Base-by-base conservation (phyloP, 2,113 vertebrate genomes). In the Aegithalos caudatus region DNA sequence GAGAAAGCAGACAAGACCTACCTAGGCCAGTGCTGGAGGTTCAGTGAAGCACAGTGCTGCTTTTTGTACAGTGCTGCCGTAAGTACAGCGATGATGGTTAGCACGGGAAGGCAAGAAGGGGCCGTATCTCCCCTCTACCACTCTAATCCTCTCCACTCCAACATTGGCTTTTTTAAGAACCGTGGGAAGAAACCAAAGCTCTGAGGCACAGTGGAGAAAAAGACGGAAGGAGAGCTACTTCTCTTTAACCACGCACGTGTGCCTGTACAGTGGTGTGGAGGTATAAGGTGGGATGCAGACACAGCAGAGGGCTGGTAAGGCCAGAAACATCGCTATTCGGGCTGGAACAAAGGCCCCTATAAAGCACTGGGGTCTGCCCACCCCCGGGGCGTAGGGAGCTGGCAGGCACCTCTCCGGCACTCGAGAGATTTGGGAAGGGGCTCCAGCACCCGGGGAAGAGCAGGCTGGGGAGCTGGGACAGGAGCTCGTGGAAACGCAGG, bases 341-440 rank as follows among this genome's bases (percentile, higher is more conserved):
- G 21, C 16, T 8, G 25, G 58, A 70, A 96, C 95, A 95, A 94
- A 95, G 77, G 53, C 67, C 24, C 28, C n/a, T 14, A 8, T 9
- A n/a, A 72, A 72, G 48, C 71, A n/a, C 50, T 1, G 23, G 25
- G 40, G n/a, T 31, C 14, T 48, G 66, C 9, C 44, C 58, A 28
- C 2, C 9, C 31, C 37, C 7, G 20, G 9, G 67, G 24, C 22
- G 3, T 0, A 21, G 13, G 4, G 62, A 17, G 27, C 47, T 22
- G 22, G 21, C 40, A 69, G 38, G 13, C 53, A 50, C 8, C 51
- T 40, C 65, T 29, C 31, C n/a, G 15, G 42, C 20, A 24, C 28
- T 12, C 22, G 3, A 54, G 6, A 38, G 27, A 15, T 60, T 47
- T 27, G 29, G 15, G 21, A 82, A 64, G 7, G 15, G 18, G 15